Base-by-base conservation (phyloP, 2,888 invertebrate species). In the Cantharis nigra region DNA sequence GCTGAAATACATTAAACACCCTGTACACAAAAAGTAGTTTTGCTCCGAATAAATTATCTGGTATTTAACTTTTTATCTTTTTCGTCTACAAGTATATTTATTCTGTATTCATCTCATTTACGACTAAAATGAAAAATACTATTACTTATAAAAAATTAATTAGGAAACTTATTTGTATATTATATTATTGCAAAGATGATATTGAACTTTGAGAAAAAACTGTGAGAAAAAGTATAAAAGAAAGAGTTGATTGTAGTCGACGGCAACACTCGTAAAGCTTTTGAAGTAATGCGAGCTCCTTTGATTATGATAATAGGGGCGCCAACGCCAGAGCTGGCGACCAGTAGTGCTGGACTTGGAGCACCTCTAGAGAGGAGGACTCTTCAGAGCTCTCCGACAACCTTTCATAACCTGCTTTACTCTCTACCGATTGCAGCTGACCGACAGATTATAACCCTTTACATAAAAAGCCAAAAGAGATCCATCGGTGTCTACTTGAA, bases 371-470 rank as follows among this genome's bases (percentile, higher is more conserved):
- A 79, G 70, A 76, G 75, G 80, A 82, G 82, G 71, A 79, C 81
- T 81, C 79, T 79, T 79, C 80, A 81, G 78, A 78, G 81, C 80
- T 81, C 81, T 80, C 74, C 78, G 74, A 79, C 78, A 79, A 80
- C 80, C 82, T 82, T 82, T 82, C 81, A 82, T 80, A 80, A 81
- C 81, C 78, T 80, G 78, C 77, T 77, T 80, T 80, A 76, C 77
- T 80, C 76, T 75, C 76, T 74, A 74, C 75, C 81, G 81, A 82
- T 82, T 81, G 80, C 81, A 79, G 83, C 84, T 84, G 84, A 84
- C 84, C 84, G 83, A 83, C 83, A 83, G 83, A 82, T 83, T 83
- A 83, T 83, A 83, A 83, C 83, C 83, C 82, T 83, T 83, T 83
- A 71, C 71, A 70, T 71, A 74, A 63, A 67, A 67, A 67, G 23